Percentiles rank a stretch among this genome's conserved stretches.
These are phyloP conservation scores for Nesidiocoris tenuis DNA, from an alignment of 2,888 invertebrate species.

Conservation along the genomic window DNA sequence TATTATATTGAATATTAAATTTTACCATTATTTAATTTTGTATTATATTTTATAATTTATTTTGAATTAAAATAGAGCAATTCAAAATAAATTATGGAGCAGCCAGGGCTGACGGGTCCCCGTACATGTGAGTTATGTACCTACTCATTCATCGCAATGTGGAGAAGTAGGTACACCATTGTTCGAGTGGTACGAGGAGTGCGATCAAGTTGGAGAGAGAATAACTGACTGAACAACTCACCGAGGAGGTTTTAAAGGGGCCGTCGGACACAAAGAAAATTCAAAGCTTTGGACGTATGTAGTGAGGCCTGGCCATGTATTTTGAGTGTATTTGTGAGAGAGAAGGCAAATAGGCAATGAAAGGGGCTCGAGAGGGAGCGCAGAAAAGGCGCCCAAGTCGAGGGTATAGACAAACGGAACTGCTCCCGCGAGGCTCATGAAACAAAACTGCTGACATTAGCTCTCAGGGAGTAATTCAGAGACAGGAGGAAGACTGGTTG, in stretches of 20 bases:
- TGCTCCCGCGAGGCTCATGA: conserved; percentile 35
- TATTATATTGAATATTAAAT: too few relatives aligned
- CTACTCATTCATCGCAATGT: too few relatives aligned
- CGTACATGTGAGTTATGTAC: too few relatives aligned
- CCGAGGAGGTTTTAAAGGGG: neutral
- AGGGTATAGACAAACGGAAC: conserved; percentile 34
- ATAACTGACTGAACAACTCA: neutral
- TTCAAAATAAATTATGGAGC: too few relatives aligned
- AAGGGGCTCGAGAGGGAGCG: neutral
- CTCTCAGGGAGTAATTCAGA: conserved; percentile 35
- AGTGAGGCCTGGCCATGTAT: neutral
- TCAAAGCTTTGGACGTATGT: neutral
- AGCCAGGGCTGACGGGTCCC: too few relatives aligned
- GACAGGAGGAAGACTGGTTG: neutral
- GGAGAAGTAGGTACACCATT: too few relatives aligned
- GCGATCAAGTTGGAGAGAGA: neutral
- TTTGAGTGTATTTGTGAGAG: neutral
- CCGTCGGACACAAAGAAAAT: neutral
- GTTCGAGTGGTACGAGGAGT: too few relatives aligned
- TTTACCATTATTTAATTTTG: too few relatives aligned
- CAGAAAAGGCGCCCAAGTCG: neutral
- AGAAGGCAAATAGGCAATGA: neutral
- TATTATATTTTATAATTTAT: too few relatives aligned
- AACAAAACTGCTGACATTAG: conserved; percentile 43
- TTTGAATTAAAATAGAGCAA: too few relatives aligned